These are phyloP conservation scores for Rhopalosiphum maidis DNA, from an alignment of 1,140 invertebrate species.

Conservation along the genomic window DNA sequence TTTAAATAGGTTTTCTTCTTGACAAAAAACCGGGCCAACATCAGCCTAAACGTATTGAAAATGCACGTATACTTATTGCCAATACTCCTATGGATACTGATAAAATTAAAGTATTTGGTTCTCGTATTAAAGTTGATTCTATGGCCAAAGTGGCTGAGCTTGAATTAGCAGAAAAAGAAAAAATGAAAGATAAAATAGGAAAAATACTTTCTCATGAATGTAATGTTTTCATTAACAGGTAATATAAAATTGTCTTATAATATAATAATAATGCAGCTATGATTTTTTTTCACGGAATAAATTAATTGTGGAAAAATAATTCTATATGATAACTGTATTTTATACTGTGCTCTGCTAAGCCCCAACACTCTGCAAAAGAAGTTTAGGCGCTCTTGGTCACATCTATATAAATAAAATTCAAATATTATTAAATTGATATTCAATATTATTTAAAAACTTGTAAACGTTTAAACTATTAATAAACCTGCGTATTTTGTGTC, in stretches of 20 bases:
- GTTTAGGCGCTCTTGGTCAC: too few relatives aligned
- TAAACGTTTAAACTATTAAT: too few relatives aligned
- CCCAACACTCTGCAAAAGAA: too few relatives aligned
- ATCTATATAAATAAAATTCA: too few relatives aligned
- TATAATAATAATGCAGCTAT: neutral
- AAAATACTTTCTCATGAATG: conserved; percentile 95
- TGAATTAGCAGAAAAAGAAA: conserved; percentile 97
- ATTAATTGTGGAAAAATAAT: neutral
- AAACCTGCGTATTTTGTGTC: too few relatives aligned
- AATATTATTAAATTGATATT: too few relatives aligned
- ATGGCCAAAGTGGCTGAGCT: conserved; percentile 98
- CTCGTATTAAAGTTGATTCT: conserved; percentile 95
- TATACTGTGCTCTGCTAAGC: too few relatives aligned
- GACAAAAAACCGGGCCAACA: conserved; percentile 94
- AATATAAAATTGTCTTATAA: conserved; percentile 59
- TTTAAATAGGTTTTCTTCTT: conserved; percentile 80
- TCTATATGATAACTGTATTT: too few relatives aligned
- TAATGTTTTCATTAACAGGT: conserved; percentile 98
- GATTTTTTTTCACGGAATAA: neutral
- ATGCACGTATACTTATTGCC: conserved; percentile 92
- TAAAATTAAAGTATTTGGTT: conserved; percentile 99
- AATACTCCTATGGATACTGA: conserved; percentile 99
- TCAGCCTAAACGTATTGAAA: conserved; percentile 89
- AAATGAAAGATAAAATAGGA: conserved; percentile 99
- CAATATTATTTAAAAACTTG: too few relatives aligned